Conservation (phyloP, 2,113 vertebrate species). For the Tilapia sparmanii region DNA sequence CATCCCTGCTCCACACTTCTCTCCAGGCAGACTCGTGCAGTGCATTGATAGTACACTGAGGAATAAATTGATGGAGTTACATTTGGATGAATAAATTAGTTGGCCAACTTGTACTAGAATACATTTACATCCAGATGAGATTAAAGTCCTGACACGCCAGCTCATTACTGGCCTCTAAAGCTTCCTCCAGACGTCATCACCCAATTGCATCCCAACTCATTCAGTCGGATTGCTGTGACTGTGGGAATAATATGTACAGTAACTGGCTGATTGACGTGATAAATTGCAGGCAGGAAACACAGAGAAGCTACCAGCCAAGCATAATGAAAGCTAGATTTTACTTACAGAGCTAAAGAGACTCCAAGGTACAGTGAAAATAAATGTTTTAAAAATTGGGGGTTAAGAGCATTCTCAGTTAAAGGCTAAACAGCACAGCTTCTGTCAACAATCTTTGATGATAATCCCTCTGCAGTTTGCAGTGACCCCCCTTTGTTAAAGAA, state of each 20-base stretch:
- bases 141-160: conserved; percentile 26
- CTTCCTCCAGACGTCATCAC: conserved; percentile 26
- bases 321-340: conserved; percentile 10
- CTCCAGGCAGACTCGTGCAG: neutral
- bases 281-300: neutral
- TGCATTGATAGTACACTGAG: conserved; percentile 2
- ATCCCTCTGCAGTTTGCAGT: neutral
- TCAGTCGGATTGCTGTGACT: neutral
- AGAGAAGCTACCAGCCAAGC: neutral
- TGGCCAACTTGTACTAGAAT: conserved; percentile 34
- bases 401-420: conserved; percentile 9
- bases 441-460: neutral
- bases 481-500: neutral
- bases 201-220: conserved; percentile 22
- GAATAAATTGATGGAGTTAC: conserved; percentile 36
- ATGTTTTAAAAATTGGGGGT: neutral
- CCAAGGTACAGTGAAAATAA: neutral
- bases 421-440: neutral
- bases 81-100: conserved; percentile 58
- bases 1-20: neutral
- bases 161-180: conserved; percentile 41
- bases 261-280: conserved; percentile 28
- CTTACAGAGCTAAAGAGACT: neutral
- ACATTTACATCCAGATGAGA: conserved; percentile 59
- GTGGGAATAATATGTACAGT: conserved; percentile 38